Conservation (phyloP, 2,888 invertebrate species). For the Margaritifera margaritifera region DNA sequence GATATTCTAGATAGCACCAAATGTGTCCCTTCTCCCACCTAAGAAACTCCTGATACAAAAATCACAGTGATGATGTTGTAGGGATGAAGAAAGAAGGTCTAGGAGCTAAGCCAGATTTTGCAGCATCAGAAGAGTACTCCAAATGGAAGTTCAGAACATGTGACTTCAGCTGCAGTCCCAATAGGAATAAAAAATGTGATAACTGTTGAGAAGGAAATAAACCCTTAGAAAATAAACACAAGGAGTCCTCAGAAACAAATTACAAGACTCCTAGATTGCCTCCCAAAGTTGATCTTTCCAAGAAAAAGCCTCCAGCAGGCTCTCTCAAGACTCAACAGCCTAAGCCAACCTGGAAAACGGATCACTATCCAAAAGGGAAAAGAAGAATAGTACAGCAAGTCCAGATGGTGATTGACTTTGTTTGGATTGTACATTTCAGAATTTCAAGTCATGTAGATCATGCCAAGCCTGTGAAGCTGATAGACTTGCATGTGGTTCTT, state of each 20-base stretch:
- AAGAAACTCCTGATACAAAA: slow-evolving; percentile 25
- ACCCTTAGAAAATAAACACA: slow-evolving; percentile 7
- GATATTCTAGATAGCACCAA: slow-evolving; percentile 34
- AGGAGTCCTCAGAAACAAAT: not conserved
- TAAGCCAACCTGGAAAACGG: too few relatives aligned
- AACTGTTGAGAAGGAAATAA: slow-evolving; percentile 79
- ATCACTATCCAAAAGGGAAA: too few relatives aligned
- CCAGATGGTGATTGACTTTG: slow-evolving; percentile 81
- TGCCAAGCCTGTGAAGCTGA: slow-evolving; percentile 88
- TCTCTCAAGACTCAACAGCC: too few relatives aligned
- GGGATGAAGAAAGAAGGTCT: slow-evolving; percentile 2
- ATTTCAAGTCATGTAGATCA: slow-evolving; percentile 80
- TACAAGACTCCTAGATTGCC: too few relatives aligned
- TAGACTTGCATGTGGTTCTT: slow-evolving; percentile 14
- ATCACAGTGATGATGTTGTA: slow-evolving; percentile 3
- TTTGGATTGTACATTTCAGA: slow-evolving; percentile 89
- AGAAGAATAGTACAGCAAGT: slow-evolving; percentile 12
- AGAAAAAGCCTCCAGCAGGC: too few relatives aligned
- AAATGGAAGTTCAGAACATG: slow-evolving; percentile 92
- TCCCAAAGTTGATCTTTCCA: too few relatives aligned
- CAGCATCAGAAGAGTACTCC: slow-evolving; percentile 14
- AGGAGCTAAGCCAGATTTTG: not conserved
- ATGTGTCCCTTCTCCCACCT: slow-evolving; percentile 32
- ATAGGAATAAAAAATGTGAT: slow-evolving; percentile 86
- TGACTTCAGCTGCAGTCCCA: slow-evolving; percentile 89